These are phyloP conservation scores for Cylindroiulus punctatus DNA, from an alignment of 2,888 invertebrate species.

Conservation along the genomic window DNA sequence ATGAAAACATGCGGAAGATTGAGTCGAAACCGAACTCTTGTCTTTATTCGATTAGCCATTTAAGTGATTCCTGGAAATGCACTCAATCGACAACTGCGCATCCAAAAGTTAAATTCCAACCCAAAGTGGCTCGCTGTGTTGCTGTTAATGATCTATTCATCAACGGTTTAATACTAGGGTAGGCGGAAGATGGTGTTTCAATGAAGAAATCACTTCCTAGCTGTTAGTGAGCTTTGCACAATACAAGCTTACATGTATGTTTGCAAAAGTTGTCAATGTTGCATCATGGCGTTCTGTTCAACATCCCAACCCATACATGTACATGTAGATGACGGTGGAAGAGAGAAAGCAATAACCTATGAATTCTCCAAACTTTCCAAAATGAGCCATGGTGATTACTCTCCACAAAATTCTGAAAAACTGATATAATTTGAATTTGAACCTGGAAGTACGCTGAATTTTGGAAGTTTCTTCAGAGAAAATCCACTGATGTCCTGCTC, in stretches of 20 bases:
- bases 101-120: conserved; percentile 2
- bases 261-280: background rate
- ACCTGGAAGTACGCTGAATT: too few relatives aligned
- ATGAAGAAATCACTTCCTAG: background rate
- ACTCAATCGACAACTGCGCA: background rate
- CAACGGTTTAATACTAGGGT: background rate
- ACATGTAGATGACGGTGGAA: background rate
- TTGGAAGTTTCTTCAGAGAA: too few relatives aligned
- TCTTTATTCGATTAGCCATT: background rate
- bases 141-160: background rate
- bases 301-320: background rate
- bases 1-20: background rate
- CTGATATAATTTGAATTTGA: too few relatives aligned
- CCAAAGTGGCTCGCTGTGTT: background rate
- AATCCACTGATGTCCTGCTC: too few relatives aligned
- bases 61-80: conserved; percentile 3
- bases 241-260: background rate
- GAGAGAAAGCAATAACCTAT: too few relatives aligned
- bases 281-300: background rate
- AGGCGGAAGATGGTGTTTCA: background rate
- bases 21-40: background rate
- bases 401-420: too few relatives aligned
- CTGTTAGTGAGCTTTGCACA: background rate
- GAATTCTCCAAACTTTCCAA: too few relatives aligned
- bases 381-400: too few relatives aligned